Evolutionary conservation across 2,113 vertebrate species (phyloP), one percentile per base, ranked within the genome.

Genomic region (Ascaphus truei): DNA sequence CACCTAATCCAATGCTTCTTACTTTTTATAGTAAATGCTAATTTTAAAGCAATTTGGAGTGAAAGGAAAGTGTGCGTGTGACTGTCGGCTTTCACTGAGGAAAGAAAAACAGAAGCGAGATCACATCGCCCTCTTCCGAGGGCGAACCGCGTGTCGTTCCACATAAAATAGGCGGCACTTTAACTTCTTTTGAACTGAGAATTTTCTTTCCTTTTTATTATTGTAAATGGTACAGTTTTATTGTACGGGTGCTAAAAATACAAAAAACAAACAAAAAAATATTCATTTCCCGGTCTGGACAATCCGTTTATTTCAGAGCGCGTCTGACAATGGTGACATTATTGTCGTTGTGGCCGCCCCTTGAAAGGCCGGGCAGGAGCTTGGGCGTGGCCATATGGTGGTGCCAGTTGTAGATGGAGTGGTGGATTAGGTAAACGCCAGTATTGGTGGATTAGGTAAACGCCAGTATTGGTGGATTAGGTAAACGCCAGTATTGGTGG

Each of bases 211-310:
- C 53, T 69, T 69, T 71, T 52, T 79, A 73, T 62, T 67, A 55
- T 51, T 45, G 76, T 76, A 79, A 80, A 77, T 82, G 82, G 95
- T 96, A 94, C 95, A 96, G 93, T 98, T 97, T 94, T 96, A 96
- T 94, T 98, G 95, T 98, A 96, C 95, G 96, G 96, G 96, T 97
- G 96, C 95, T 98, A 95, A 86, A 81, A 85, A 90, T 87, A 88
- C 88, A 69, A 75, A 77, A 76, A 76, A 66, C 63, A 66, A 56
- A 48, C 10, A 59, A 55, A 68, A 68, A 71, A 77, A 75, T 72
- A 75, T 68, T 77, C 62, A 83, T 77, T 75, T 73, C 72, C 80
- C 83, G 85, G 83, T 77, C 10, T 79, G 83, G 87, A 85, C 84
- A 83, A 79, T 83, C 80, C 72, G 16, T 74, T 80, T 80, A 39